Percentiles rank a stretch among this genome's conserved stretches.
These are phyloP conservation scores for Phoeniculus purpureus DNA, from an alignment of 2,797 vertebrate genomes.

Conservation along the genomic window DNA sequence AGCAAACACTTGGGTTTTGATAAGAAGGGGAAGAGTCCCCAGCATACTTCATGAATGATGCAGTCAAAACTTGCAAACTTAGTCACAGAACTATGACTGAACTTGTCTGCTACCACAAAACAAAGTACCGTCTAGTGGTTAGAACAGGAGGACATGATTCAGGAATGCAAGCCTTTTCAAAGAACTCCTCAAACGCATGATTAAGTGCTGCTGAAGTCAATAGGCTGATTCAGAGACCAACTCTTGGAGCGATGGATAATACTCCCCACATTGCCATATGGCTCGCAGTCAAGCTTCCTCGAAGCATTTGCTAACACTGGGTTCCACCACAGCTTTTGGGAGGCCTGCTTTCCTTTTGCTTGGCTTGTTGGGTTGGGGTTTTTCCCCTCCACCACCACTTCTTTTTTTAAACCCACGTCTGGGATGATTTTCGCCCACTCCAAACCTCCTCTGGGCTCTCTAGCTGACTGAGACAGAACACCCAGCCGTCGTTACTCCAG, in stretches of 20 bases:
- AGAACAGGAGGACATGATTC: conserved; percentile 66
- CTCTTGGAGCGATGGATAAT: conserved; percentile 64
- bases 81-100: conserved; percentile 70
- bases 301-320: conserved; percentile 59
- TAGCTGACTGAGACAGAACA: background rate
- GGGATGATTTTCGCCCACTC: conserved; percentile 47
- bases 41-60: conserved; percentile 42
- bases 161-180: conserved; percentile 68
- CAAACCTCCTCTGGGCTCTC: conserved; percentile 29
- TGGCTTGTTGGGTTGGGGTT: background rate
- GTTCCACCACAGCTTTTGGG: conserved; percentile 59
- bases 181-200: conserved; percentile 64
- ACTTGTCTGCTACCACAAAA: conserved; percentile 66
- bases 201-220: conserved; percentile 72
- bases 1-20: conserved; percentile 37
- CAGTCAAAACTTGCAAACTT: conserved; percentile 65
- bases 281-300: conserved; percentile 69
- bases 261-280: conserved; percentile 68
- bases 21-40: conserved; percentile 50
- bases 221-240: conserved; percentile 68
- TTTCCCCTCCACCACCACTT: background rate
- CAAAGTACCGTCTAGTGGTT: conserved; percentile 71
- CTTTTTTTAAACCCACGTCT: conserved; percentile 32
- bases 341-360: conserved; percentile 44
- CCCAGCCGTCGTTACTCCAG: background rate